These are phyloP conservation scores for Akabosia matsudoensis DNA, from an alignment of 1,140 invertebrate species.

Conservation along the genomic window DNA sequence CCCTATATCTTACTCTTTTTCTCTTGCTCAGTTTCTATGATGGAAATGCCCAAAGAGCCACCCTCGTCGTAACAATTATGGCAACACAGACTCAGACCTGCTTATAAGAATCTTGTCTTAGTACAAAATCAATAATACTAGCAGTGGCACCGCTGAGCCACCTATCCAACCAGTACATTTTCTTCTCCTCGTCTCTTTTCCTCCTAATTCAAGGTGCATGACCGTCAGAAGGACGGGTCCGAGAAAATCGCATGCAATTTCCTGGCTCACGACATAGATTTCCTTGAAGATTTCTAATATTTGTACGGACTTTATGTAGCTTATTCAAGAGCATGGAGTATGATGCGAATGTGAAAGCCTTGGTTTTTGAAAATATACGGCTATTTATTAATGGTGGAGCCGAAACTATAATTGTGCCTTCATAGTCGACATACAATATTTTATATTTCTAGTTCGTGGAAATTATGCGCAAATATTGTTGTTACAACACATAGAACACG, in stretches of 20 bases:
- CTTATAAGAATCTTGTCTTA: neutral
- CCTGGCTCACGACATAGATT: slow-evolving; percentile 21
- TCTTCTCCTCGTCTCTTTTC: neutral
- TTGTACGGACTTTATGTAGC: too few species aligned
- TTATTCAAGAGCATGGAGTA: too few species aligned
- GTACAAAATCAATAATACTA: neutral
- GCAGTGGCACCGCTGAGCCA: slow-evolving; percentile 9
- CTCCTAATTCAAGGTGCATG: slow-evolving; percentile 15
- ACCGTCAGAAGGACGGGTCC: slow-evolving; percentile 20
- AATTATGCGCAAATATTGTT: too few species aligned
- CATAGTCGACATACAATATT: too few species aligned
- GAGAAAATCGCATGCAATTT: slow-evolving; percentile 22
- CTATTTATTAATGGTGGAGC: too few species aligned
- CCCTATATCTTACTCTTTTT: neutral
- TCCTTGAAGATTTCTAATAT: too few species aligned
- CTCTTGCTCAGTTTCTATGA: too few species aligned
- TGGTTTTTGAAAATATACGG: too few species aligned
- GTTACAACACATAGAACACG: too few species aligned
- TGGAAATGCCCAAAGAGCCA: neutral
- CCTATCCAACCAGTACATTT: neutral
- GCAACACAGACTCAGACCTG: neutral
- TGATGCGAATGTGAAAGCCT: too few species aligned
- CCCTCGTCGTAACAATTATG: neutral
- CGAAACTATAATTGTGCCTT: too few species aligned
- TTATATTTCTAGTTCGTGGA: too few species aligned